These are phyloP conservation scores for Eustalomyia histrio DNA, from an alignment of 2,888 invertebrate species.

Conservation along the genomic window DNA sequence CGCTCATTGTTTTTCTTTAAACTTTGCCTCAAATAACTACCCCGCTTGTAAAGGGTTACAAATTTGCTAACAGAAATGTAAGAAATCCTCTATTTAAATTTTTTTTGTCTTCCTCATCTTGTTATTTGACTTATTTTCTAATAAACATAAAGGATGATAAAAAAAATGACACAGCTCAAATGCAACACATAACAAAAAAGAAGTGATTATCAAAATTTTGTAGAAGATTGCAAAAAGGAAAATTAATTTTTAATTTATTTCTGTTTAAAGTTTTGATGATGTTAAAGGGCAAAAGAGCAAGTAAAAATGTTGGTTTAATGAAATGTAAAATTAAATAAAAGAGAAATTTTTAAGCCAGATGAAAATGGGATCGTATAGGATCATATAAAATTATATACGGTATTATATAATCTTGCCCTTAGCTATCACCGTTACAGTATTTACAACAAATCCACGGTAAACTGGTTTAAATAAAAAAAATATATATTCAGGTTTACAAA, in stretches of 20 bases:
- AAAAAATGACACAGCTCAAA: constrained; percentile 18
- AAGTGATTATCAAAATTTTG: constrained; percentile 35
- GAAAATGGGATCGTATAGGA: too few relatives aligned
- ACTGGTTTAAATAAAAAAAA: too few relatives aligned
- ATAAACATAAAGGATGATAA: constrained; percentile 28
- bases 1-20: background rate
- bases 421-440: too few relatives aligned
- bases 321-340: background rate
- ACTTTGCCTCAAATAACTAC: background rate
- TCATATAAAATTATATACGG: too few relatives aligned
- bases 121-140: constrained; percentile 32
- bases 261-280: constrained; percentile 19
- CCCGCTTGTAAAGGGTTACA: background rate
- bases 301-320: background rate
- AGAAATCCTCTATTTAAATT: constrained; percentile 22
- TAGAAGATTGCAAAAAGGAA: constrained; percentile 9
- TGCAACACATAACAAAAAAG: constrained; percentile 1
- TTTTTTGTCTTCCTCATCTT: constrained; percentile 8
- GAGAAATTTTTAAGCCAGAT: too few relatives aligned
- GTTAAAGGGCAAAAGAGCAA: constrained; percentile 15
- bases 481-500: too few relatives aligned
- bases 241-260: constrained; percentile 42
- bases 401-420: too few relatives aligned
- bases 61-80: background rate
- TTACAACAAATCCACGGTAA: too few relatives aligned